Evolutionary conservation across 2,113 vertebrate genomes (phyloP).

Genomic region (Lipophrys pholis): DNA sequence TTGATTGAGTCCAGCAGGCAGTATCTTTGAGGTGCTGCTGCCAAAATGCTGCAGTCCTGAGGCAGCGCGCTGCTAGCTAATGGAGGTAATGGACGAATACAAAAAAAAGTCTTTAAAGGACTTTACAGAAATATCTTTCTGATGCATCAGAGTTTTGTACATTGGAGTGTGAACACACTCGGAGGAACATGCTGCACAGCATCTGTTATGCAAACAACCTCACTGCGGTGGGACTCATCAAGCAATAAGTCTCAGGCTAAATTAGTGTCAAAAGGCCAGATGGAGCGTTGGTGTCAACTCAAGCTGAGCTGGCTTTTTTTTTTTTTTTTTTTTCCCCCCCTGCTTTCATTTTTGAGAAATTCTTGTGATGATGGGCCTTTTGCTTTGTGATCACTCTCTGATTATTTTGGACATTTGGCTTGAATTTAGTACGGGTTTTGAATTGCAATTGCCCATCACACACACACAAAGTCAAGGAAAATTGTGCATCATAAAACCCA

Average conservation of each 20-base stretch:
- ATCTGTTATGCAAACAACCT: conserved; percentile 18
- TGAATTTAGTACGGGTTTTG: background rate
- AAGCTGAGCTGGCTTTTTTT: conserved; percentile 18
- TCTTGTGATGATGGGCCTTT: background rate
- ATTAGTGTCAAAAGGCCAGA: conserved; percentile 19
- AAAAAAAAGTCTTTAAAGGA: background rate
- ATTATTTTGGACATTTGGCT: background rate
- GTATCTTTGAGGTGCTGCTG: conserved; percentile 43
- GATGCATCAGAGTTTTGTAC: background rate
- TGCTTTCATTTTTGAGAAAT: background rate
- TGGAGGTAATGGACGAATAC: conserved; percentile 41
- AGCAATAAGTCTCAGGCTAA: background rate
- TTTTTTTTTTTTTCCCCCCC: background rate
- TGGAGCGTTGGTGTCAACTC: conserved; percentile 15
- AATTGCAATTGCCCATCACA: background rate
- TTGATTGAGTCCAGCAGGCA: conserved; percentile 67
- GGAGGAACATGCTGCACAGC: background rate
- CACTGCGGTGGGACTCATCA: background rate
- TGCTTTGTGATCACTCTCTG: background rate
- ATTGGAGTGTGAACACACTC: background rate
- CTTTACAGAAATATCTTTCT: background rate
- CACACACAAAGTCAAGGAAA: too few species aligned
- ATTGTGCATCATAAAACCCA: too few species aligned
- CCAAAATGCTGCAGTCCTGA: conserved; percentile 48
- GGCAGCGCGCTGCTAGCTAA: conserved; percentile 58